These are phyloP conservation scores for Pherbina coryleti DNA, from an alignment of 2,888 invertebrate species.

Conservation along the genomic window DNA sequence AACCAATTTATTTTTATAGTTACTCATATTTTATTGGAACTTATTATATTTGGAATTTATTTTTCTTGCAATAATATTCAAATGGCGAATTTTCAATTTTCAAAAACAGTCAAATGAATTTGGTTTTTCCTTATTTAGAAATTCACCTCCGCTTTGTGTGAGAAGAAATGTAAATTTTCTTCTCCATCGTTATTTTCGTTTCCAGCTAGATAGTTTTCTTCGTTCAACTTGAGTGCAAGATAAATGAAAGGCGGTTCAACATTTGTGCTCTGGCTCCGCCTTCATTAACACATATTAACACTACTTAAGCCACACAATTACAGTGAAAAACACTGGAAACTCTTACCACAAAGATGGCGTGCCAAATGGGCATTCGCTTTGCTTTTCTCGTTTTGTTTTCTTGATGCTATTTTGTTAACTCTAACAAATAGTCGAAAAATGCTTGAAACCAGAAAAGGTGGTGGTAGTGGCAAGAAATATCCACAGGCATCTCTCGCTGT, in stretches of 20 bases:
- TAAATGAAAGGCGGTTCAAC: neutral
- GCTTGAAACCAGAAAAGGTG: neutral
- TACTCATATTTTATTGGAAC: too few relatives aligned
- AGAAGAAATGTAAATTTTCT: too few relatives aligned
- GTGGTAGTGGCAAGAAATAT: slow-evolving; percentile 18
- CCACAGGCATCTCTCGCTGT: slow-evolving; percentile 3
- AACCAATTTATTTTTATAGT: too few relatives aligned
- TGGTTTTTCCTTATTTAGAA: too few relatives aligned
- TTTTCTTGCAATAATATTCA: too few relatives aligned
- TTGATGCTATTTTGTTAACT: neutral
- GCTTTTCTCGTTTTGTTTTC: neutral
- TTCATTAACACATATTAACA: slow-evolving; percentile 16
- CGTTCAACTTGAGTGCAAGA: too few relatives aligned
- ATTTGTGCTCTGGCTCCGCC: slow-evolving; percentile 6
- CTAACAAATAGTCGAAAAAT: neutral
- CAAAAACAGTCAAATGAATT: too few relatives aligned
- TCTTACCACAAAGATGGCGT: slow-evolving; percentile 29
- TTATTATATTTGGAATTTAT: too few relatives aligned
- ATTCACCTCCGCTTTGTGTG: too few relatives aligned
- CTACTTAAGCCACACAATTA: neutral
- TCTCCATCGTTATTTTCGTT: too few relatives aligned
- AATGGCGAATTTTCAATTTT: too few relatives aligned
- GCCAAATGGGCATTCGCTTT: slow-evolving; percentile 20
- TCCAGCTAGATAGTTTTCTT: too few relatives aligned
- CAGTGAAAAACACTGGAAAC: neutral